A percentile compares a stretch with the other conserved stretches of the same genome.
These are phyloP conservation scores for Hydractinia symbiolongicarpus DNA, from an alignment of 30 jellyfish, hydroid and myxozoan species.

Conservation along the genomic window DNA sequence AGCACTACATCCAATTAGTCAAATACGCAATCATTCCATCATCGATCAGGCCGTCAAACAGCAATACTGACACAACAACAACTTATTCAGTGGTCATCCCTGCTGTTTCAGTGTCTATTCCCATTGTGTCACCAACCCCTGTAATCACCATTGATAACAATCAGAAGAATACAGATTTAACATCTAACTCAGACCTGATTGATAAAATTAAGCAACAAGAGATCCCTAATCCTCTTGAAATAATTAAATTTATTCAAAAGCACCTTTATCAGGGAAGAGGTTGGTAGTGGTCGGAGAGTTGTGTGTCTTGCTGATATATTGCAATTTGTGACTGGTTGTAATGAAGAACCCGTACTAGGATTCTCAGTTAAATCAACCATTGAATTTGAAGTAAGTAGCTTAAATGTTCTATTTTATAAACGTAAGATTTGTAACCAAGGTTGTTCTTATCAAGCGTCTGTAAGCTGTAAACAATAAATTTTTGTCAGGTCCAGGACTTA, in stretches of 20 bases:
- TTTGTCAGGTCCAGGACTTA: too few species aligned
- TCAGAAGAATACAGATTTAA: background rate
- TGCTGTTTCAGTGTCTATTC: background rate
- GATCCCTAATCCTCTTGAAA: conserved; percentile 26
- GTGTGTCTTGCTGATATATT: conserved; percentile 14
- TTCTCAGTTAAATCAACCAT: background rate
- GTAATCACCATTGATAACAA: conserved; percentile 17
- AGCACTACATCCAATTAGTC: too few species aligned
- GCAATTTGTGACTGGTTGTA: conserved; percentile 27
- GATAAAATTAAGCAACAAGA: background rate
- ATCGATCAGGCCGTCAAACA: background rate
- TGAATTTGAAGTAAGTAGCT: too few species aligned
- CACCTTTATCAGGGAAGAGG: conserved; percentile 35
- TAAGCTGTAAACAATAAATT: too few species aligned
- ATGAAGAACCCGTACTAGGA: conserved; percentile 35
- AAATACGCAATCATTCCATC: background rate
- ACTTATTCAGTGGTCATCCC: background rate
- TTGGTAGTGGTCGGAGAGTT: conserved; percentile 40
- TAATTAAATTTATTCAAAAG: conserved; percentile 20
- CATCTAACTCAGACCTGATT: too few species aligned
- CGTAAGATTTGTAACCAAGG: too few species aligned
- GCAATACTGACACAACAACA: conserved; percentile 7
- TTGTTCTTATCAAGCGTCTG: too few species aligned
- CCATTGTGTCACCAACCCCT: background rate
- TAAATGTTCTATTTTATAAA: too few species aligned